Evolutionary conservation across 2,888 invertebrate genomes (phyloP), one percentile per base, ranked within the genome.

Genomic region (Drosophila flavopinicola): DNA sequence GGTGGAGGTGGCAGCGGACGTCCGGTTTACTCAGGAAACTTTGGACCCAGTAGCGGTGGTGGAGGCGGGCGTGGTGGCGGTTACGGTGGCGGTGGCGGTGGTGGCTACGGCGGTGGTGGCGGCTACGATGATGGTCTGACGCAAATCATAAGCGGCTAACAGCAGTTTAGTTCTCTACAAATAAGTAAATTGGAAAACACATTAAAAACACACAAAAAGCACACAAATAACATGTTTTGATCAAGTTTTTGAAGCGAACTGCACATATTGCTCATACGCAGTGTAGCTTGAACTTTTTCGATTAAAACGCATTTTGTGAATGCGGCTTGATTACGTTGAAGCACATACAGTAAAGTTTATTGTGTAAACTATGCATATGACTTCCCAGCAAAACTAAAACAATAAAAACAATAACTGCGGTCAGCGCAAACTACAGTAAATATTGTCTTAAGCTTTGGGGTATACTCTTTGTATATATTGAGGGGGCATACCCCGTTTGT

Each of bases 1-100:
- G 54, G 53, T 20, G 41, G 24, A 3, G 39, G 54, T 1, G 60
- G 60, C 0, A 23, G 70, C 35, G 67, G 80, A 17, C 77, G 77
- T 49, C 76, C 84, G 38, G 80, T 65, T 15, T 77, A 83, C 33
- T 44, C 78, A 7, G 85, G 78, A 23, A 78, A 78, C 60, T 78
- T 77, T 49, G 85, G 78, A 6, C 85, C 82, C 9, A 59, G 52
- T 17, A 75, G 82, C 6, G 71, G 83, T 13, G 33, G 30, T 9
- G 73, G 64, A 1, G 68, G 35, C 10, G 35, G 20, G 6, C 6
- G 37, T 0, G 39, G 57, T 0, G 57, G 60, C n/a, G 53, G 57
- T 3, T 59, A 49, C 0, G 49, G 60, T n/a, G 37, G 47, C 1
- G 60, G 48, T 9, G 51, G 68, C n/a, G 41, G 66, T 0, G 51